Evolutionary conservation across 1,140 invertebrate species (phyloP), one percentile per base, ranked within the genome.

Genomic region (Drosophila prosaltans): DNA sequence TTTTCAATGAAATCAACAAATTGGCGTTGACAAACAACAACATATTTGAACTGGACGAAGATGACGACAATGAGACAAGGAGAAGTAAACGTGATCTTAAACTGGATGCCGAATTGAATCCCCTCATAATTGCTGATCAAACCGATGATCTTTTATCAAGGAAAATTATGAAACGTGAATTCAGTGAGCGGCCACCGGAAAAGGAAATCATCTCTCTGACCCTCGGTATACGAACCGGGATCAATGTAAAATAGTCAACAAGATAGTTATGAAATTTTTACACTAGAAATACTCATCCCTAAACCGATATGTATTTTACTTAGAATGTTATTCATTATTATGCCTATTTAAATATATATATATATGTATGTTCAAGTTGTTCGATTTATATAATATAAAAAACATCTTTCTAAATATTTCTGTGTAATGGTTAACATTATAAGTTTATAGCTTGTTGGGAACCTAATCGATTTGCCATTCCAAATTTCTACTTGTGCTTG

Each of bases 1-100:
- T 90, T 39, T 90, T 91, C 10, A 72, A 83, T 45, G 88, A 90
- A 76, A 90, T 90, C 41, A 90, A 90, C 61, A 64, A 81, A 28
- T 55, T 90, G 32, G 89, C 89, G 0, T 61, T 69, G 0, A 88
- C 82, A 5, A 70, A 82, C n/a, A 90, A 90, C 51, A 90, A 90
- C 24, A 61, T 86, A 16, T 90, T 91, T 51, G 86, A 90, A 36
- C 57, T 90, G 40, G 86, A 90, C 11, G 82, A 90, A n/a, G 85
- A 90, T 39, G 85, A 85, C 6, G 60, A 40, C 3, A 51, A n/a
- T 16, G 76, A 73, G 24, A 7, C 57, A 3, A 57, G 57, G 9
- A 72, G 85, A 68, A 65, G 41, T 40, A 89, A 79, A 65, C 84
- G 84, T 7, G 78, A 81, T 43, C 10, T 89, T 10, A 60, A 28